phyloP scores from a whole-genome alignment of 2,797 vertebrate species.

The Picus viridis region DNA sequence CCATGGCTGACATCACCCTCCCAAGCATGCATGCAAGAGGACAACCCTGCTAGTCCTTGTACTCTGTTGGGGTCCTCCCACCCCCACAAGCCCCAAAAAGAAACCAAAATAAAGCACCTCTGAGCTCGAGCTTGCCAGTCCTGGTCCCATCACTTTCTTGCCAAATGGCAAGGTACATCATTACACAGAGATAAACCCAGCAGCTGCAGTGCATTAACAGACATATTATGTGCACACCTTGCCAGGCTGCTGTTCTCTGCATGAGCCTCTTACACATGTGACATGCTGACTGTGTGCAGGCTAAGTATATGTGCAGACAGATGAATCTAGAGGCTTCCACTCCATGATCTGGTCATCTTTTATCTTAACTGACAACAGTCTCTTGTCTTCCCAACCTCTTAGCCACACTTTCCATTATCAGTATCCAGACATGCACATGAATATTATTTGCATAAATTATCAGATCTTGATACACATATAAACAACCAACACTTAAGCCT shows the following conservation, averaged over 20 bases:
- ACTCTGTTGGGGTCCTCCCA: too few species aligned
- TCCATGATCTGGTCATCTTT: not conserved
- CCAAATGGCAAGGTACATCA: too few species aligned
- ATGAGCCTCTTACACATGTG: not conserved
- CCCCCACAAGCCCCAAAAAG: too few species aligned
- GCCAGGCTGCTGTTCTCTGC: not conserved
- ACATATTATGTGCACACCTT: not conserved
- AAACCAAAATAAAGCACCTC: too few species aligned
- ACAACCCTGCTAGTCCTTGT: too few species aligned
- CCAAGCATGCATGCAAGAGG: too few species aligned
- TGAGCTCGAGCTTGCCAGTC: too few species aligned
- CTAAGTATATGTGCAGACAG: not conserved
- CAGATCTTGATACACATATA: not conserved
- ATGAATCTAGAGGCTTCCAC: not conserved
- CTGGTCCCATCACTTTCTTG: too few species aligned
- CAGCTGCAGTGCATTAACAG: not conserved
- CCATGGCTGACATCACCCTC: too few species aligned
- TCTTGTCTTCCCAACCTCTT: not conserved
- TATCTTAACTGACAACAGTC: not conserved
- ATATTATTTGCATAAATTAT: not conserved
- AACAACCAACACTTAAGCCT: not conserved
- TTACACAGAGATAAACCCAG: not conserved
- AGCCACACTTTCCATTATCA: not conserved
- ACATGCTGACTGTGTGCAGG: not conserved
- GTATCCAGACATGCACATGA: not conserved